Evolutionary conservation across 2,113 vertebrate genomes (phyloP), one percentile per base, ranked within the genome.

Genomic region (Anoura caudifer): DNA sequence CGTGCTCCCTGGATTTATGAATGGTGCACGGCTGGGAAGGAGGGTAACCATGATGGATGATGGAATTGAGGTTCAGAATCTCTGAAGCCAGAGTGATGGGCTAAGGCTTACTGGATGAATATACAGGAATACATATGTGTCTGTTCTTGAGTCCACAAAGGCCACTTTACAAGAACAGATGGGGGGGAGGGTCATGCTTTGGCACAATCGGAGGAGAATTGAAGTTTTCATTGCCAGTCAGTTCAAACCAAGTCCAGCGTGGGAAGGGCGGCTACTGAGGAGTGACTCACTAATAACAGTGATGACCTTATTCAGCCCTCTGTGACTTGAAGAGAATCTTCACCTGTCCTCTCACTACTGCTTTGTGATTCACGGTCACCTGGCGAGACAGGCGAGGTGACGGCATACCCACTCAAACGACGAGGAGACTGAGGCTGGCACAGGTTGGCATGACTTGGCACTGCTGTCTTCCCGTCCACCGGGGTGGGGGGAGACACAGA

Each of bases 221-320:
- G 50, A 45, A 20, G 16, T 15, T 87, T 73, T 76, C 26, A 22
- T 10, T 9, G 63, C 38, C 63, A 43, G 36, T 4, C 28, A 87
- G 47, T 38, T 47, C 15, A 4, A 0, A 28, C 5, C 19, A 7
- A 63, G 45, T 52, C 72, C 22, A 36, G 3, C 65, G 65, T 36
- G 4, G 19, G 38, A 28, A 8, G 11, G 0, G 1, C 52, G 76
- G 13, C 41, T 22, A 3, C 17, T 45, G 26, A 69, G 2, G 43
- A 8, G 7, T 16, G 38, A 24, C 2, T 4, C 2, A 5, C 7
- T 31, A 24, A 13, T 50, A 17, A 47, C 6, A 11, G 8, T 1
- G 6, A 28, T 6, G n/a, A 45, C n/a, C 56, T 45, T 12, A 5
- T 36, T 38, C 3, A 15, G 77, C 9, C 33, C 63, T 11, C 61